Evolutionary conservation across 2,113 vertebrate species (phyloP).

Genomic region (Neofelis nebulosa): DNA sequence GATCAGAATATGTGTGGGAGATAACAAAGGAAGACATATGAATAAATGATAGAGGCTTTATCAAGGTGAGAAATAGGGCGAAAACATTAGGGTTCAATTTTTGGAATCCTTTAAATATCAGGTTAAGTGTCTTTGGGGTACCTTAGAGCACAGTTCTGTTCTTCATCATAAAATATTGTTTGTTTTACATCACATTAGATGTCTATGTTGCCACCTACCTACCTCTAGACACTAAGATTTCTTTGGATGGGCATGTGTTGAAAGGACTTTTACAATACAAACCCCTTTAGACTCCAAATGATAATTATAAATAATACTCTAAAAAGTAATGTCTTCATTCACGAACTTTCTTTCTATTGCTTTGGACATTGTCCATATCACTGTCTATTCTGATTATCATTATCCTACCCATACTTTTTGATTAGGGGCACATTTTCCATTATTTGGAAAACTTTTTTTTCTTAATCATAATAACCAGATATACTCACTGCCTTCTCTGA

Average conservation of each 20-base stretch:
- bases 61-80: background rate
- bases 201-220: background rate
- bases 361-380: background rate
- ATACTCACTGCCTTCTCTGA: background rate
- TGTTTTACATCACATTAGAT: background rate
- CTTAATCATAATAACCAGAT: background rate
- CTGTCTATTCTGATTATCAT: background rate
- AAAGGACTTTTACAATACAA: background rate
- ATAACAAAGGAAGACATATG: background rate
- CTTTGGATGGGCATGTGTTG: background rate
- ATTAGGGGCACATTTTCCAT: background rate
- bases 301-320: background rate
- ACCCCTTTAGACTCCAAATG: background rate
- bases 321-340: background rate
- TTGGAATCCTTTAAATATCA: background rate
- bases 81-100: background rate
- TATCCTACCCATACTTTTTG: background rate
- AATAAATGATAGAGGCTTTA: background rate
- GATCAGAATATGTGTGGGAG: background rate
- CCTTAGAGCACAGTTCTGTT: background rate
- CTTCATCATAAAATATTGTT: background rate
- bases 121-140: background rate
- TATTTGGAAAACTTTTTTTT: background rate
- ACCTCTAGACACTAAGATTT: background rate
- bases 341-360: background rate